phyloP scores from a whole-genome alignment of 2,797 vertebrate genomes.

The Taeniopygia guttata region DNA sequence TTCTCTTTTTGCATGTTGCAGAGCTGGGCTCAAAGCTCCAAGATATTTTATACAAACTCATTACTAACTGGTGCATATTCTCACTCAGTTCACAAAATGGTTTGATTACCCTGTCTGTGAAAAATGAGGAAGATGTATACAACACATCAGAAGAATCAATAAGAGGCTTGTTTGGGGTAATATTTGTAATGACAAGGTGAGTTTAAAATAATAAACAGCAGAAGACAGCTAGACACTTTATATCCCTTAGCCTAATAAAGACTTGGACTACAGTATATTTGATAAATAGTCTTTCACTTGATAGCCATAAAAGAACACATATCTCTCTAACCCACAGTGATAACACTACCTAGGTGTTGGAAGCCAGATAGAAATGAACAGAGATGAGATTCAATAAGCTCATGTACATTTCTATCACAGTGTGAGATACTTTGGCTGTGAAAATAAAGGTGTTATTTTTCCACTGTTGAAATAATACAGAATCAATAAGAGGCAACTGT shows the following conservation, averaged over 20 bases:
- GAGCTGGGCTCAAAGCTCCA: background rate
- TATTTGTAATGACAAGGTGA: background rate
- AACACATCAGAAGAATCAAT: background rate
- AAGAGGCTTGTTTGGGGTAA: background rate
- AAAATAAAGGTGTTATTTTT: slow-evolving; percentile 65
- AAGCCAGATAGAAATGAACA: slow-evolving; percentile 31
- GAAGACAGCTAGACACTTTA: background rate
- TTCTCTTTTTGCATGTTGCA: background rate
- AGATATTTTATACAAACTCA: background rate
- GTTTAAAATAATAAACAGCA: background rate
- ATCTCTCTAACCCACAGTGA: slow-evolving; percentile 14
- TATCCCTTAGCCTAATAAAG: background rate
- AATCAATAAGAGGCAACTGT: slow-evolving; percentile 56
- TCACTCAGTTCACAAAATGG: background rate
- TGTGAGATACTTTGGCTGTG: slow-evolving; percentile 40
- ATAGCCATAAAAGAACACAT: background rate
- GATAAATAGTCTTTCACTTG: background rate
- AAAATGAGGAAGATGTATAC: background rate
- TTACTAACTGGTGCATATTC: background rate
- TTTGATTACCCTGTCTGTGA: background rate
- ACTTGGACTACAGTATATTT: background rate
- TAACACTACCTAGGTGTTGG: background rate
- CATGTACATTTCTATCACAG: slow-evolving; percentile 55
- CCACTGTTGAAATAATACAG: slow-evolving; percentile 61
- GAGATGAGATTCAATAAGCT: slow-evolving; percentile 44